Evolutionary conservation across 2,797 vertebrate genomes (phyloP).

Genomic region (Paguma larvata): DNA sequence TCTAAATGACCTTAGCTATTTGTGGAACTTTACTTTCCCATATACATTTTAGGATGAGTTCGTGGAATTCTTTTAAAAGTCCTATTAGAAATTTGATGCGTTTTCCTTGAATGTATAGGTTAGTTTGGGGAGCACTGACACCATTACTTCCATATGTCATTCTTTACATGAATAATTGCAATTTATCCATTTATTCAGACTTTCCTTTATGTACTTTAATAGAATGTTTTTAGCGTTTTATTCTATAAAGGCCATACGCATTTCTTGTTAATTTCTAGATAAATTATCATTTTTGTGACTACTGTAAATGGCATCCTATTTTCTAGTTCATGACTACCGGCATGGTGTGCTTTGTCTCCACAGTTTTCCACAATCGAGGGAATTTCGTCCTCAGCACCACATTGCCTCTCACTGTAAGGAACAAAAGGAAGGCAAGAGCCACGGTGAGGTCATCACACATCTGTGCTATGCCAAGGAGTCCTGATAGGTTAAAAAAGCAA

Average conservation of each 20-base stretch:
- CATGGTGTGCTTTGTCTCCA: background rate
- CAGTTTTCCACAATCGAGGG: background rate
- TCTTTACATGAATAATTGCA: background rate
- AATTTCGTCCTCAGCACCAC: background rate
- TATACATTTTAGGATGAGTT: background rate
- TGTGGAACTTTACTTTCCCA: background rate
- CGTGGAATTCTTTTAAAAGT: background rate
- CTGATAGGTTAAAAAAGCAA: background rate
- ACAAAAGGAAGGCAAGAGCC: background rate
- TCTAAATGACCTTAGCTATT: background rate
- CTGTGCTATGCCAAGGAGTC: background rate
- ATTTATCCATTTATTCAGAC: background rate
- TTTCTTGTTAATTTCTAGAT: background rate
- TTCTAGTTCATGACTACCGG: background rate
- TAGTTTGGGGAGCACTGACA: background rate
- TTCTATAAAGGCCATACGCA: background rate
- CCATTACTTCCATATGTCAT: background rate
- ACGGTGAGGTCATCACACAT: background rate
- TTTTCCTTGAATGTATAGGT: background rate
- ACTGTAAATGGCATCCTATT: background rate
- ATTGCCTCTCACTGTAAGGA: background rate
- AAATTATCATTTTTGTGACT: background rate
- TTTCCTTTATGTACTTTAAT: background rate
- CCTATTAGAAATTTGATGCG: background rate
- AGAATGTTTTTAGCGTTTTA: constrained; percentile 13